Percentiles rank a stretch among this genome's conserved stretches.
Evolutionary conservation across 2,113 vertebrate genomes (phyloP).

Genomic region (Cheilinus undulatus): DNA sequence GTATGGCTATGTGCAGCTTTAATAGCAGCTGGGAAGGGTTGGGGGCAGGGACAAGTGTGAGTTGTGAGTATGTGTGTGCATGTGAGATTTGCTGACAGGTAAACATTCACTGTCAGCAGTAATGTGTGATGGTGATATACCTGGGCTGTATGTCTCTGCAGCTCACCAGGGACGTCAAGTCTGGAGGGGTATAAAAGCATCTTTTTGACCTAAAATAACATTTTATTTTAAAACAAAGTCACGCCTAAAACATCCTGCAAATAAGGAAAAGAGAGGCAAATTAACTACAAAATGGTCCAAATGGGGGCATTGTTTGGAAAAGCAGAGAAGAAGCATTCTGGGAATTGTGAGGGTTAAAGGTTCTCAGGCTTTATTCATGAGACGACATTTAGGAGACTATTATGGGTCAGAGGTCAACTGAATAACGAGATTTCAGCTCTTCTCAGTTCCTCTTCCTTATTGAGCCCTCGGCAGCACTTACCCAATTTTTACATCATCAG

Average conservation of each 20-base stretch:
- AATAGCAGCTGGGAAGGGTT: conserved; percentile 33
- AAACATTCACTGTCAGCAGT: conserved; percentile 71
- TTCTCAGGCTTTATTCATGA: conserved; percentile 19
- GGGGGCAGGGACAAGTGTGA: conserved; percentile 42
- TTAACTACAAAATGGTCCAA: conserved; percentile 3
- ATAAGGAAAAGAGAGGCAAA: neutral
- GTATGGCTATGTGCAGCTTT: conserved; percentile 47
- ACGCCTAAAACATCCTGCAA: neutral
- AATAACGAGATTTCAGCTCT: conserved; percentile 61
- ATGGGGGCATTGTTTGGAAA: neutral
- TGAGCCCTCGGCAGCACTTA: conserved; percentile 49
- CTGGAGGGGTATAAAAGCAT: neutral
- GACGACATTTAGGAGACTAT: conserved; percentile 21
- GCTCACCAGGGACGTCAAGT: conserved; percentile 29
- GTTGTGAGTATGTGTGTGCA: conserved; percentile 22
- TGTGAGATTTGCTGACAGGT: conserved; percentile 61
- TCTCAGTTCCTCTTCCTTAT: conserved; percentile 30
- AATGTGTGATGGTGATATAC: conserved; percentile 68
- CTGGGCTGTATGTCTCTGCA: conserved; percentile 57
- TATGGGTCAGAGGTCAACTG: conserved; percentile 57
- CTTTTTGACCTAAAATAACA: conserved; percentile 18
- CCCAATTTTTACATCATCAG: conserved; percentile 55
- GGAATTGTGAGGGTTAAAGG: neutral
- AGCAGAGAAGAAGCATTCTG: neutral
- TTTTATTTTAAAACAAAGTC: neutral